These are phyloP conservation scores for Phyto melanocephala DNA, from an alignment of 2,888 invertebrate genomes.

Conservation along the genomic window DNA sequence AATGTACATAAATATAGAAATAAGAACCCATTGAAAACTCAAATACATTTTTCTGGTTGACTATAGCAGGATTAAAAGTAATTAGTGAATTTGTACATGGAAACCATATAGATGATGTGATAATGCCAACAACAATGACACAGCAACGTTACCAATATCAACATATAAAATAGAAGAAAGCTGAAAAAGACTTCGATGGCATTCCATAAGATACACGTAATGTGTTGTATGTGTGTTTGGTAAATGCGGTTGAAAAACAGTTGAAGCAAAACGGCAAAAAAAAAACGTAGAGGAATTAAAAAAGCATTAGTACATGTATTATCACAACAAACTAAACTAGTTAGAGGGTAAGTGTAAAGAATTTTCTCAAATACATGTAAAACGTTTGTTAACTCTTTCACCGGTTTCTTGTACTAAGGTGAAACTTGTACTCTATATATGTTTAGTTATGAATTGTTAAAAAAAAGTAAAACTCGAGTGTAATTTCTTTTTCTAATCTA, in stretches of 20 bases:
- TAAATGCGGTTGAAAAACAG: conserved; percentile 35
- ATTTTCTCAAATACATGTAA: not conserved
- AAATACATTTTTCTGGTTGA: conserved; percentile 62
- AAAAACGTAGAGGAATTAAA: conserved; percentile 54
- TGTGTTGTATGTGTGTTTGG: not conserved
- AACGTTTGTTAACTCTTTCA: not conserved
- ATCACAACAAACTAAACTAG: conserved; percentile 44
- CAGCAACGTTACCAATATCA: not conserved
- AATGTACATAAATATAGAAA: not conserved
- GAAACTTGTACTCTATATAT: no score
- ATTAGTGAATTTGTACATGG: conserved; percentile 64
- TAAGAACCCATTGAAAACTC: conserved; percentile 49
- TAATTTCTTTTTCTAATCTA: no score
- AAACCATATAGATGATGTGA: conserved; percentile 63
- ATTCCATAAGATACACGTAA: conserved; percentile 45
- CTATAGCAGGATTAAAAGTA: conserved; percentile 64
- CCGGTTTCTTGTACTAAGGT: no score
- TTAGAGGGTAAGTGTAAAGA: not conserved
- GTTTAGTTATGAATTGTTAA: no score
- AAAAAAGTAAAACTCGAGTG: no score
- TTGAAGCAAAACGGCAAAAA: conserved; percentile 1
- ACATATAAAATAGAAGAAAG: not conserved
- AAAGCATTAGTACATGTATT: conserved; percentile 62
- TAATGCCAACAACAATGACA: conserved; percentile 32
- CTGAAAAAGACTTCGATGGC: conserved; percentile 1